phyloP scores from a whole-genome alignment of 2,797 vertebrate genomes.

The Rhincodon typus region DNA sequence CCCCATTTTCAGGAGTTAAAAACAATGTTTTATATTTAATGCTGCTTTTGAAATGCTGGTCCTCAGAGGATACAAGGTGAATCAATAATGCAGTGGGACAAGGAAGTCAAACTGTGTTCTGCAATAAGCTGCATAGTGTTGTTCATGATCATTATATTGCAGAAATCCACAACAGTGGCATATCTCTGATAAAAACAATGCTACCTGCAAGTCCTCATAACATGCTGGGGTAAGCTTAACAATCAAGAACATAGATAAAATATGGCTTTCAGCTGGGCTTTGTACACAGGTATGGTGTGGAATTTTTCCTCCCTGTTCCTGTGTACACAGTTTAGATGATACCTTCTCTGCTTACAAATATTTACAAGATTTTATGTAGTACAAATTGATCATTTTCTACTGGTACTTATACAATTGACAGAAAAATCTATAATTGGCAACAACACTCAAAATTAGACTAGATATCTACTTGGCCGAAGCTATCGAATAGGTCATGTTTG shows the following conservation, averaged over 20 bases:
- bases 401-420: neutral
- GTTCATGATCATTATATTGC: constrained; percentile 16
- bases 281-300: neutral
- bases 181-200: neutral
- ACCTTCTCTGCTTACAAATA: neutral
- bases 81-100: constrained; percentile 20
- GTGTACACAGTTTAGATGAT: neutral
- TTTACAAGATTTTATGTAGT: neutral
- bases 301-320: neutral
- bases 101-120: constrained; percentile 20
- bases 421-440: neutral
- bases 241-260: neutral
- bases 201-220: neutral
- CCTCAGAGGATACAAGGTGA: neutral
- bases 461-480: neutral
- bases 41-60: neutral
- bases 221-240: neutral
- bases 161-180: neutral
- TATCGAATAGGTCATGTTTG: neutral
- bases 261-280: neutral
- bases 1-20: neutral
- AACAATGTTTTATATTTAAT: neutral
- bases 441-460: neutral
- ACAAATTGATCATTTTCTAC: neutral
- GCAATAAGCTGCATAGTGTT: neutral